Conservation (phyloP, 2,888 invertebrate species). For the Thymelicus sylvestris region DNA sequence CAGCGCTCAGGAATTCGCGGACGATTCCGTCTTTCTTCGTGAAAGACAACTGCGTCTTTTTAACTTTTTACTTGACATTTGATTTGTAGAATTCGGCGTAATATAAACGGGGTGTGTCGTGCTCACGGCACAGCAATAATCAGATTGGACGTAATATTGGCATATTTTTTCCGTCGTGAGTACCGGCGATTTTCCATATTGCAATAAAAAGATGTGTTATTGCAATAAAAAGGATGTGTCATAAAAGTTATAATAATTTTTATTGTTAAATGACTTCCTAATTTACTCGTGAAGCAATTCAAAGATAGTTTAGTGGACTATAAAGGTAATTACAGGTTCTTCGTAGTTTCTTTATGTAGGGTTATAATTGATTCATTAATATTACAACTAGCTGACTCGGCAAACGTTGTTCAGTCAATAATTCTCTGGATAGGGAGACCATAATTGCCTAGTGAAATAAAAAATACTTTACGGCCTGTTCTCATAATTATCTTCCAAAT, state of each 20-base stretch:
- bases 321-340: not conserved
- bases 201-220: too few species aligned
- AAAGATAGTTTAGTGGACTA: not conserved
- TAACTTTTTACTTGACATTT: not conserved
- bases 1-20: conserved; percentile 31
- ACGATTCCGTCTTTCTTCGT: conserved; percentile 23
- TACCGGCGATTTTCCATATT: too few species aligned
- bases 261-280: not conserved
- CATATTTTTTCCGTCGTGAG: not conserved
- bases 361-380: not conserved
- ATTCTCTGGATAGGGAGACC: too few species aligned
- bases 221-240: too few species aligned
- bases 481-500: too few species aligned
- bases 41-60: not conserved
- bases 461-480: too few species aligned
- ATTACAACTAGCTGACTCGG: not conserved
- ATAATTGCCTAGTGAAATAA: too few species aligned
- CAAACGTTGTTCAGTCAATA: too few species aligned
- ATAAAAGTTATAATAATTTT: not conserved
- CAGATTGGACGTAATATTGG: not conserved
- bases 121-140: too few species aligned
- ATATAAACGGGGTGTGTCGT: too few species aligned
- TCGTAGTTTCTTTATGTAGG: not conserved
- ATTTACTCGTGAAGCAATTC: not conserved
- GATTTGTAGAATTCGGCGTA: not conserved